Percentiles rank a stretch among this genome's conserved stretches.
phyloP scores from a whole-genome alignment of 53 echinoderm and acorn worm genomes.

The Paelopatides confundens region DNA sequence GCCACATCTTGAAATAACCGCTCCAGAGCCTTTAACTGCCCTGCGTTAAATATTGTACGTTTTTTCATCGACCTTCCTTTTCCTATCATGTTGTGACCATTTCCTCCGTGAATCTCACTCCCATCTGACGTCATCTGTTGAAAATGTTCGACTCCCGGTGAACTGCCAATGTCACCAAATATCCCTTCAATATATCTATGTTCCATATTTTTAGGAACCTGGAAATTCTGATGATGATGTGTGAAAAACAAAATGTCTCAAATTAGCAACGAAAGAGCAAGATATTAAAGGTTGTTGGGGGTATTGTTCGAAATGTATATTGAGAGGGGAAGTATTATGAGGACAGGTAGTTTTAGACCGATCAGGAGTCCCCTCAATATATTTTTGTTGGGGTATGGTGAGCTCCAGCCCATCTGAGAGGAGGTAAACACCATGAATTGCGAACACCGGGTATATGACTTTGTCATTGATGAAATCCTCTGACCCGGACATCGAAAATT shows the following conservation, averaged over 20 bases:
- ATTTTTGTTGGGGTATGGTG: too few species aligned
- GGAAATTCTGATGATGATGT: neutral
- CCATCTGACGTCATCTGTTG: conserved; percentile 32
- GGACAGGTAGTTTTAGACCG: too few species aligned
- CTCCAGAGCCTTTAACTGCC: conserved; percentile 92
- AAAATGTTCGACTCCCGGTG: conserved; percentile 9
- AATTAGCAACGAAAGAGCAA: neutral
- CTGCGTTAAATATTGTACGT: conserved; percentile 88
- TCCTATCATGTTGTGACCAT: neutral
- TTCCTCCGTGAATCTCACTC: conserved; percentile 8
- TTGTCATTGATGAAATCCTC: too few species aligned
- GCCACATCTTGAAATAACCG: conserved; percentile 75
- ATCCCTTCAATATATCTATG: neutral
- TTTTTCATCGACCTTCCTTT: conserved; percentile 4
- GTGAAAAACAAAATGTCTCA: neutral
- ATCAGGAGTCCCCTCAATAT: too few species aligned
- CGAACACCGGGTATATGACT: too few species aligned
- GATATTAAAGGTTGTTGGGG: too few species aligned
- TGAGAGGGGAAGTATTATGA: too few species aligned
- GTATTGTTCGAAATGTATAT: too few species aligned
- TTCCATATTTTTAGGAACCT: neutral
- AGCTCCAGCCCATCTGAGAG: too few species aligned
- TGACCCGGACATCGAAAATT: too few species aligned
- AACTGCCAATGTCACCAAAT: conserved; percentile 16
- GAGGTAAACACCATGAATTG: too few species aligned